Evolutionary conservation across 2,888 invertebrate genomes (phyloP).

Genomic region (Ophion slaviceki): DNA sequence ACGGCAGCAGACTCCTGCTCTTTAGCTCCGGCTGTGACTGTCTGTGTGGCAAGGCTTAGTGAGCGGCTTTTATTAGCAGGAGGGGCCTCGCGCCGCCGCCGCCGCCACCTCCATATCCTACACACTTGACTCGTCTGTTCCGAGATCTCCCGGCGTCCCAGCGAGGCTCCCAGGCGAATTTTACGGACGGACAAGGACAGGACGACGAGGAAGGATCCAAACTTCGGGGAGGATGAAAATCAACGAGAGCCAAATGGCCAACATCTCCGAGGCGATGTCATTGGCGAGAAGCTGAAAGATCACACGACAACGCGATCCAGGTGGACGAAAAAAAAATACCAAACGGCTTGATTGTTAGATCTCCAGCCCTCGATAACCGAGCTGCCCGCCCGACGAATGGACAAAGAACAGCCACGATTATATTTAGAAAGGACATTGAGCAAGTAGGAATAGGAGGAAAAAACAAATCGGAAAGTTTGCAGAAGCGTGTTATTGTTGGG

Average conservation of each 20-base stretch:
- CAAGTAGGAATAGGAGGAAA: too few relatives aligned
- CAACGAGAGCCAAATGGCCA: background rate
- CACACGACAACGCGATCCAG: too few relatives aligned
- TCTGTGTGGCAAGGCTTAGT: conserved; percentile 82
- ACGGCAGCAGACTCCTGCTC: conserved; percentile 76
- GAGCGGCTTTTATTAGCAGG: conserved; percentile 84
- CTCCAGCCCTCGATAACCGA: too few relatives aligned
- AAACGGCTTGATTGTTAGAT: too few relatives aligned
- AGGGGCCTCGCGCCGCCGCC: conserved; percentile 79
- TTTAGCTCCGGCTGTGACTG: conserved; percentile 82
- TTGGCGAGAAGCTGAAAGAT: too few relatives aligned
- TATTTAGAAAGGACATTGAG: too few relatives aligned
- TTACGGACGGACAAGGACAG: background rate
- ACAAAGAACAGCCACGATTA: too few relatives aligned
- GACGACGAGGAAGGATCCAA: background rate
- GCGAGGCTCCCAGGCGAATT: conserved; percentile 7
- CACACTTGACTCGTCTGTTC: conserved; percentile 77
- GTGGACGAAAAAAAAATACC: too few relatives aligned
- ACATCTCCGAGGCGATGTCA: too few relatives aligned
- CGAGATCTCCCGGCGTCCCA: conserved; percentile 65
- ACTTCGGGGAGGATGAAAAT: background rate
- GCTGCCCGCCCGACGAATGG: too few relatives aligned
- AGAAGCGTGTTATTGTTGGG: too few relatives aligned
- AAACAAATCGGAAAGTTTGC: too few relatives aligned
- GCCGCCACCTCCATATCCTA: conserved; percentile 78